phyloP scores from a whole-genome alignment of 1,140 invertebrate species.

The Ladona fulva region DNA sequence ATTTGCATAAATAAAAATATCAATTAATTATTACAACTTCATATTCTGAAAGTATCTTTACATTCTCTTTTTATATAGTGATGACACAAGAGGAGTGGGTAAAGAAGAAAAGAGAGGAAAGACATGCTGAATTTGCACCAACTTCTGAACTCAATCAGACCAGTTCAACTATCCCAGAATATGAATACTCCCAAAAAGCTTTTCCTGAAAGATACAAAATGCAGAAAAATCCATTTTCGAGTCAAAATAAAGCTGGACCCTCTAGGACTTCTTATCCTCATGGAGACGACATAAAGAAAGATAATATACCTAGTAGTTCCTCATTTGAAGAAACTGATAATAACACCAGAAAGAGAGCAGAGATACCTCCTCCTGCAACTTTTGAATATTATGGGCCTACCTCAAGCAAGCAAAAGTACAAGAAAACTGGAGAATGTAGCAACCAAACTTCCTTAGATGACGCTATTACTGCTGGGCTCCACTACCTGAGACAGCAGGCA shows the following conservation, averaged over 20 bases:
- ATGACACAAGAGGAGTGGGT: conserved; percentile 31
- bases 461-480: conserved; percentile 56
- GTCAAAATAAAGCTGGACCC: background rate
- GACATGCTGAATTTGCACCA: conserved; percentile 32
- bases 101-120: conserved; percentile 28
- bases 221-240: background rate
- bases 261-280: background rate
- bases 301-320: background rate
- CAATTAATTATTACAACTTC: background rate
- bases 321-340: background rate
- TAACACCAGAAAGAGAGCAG: conserved; percentile 31
- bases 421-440: background rate
- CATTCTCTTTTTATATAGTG: conserved; percentile 17
- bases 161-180: too few species aligned
- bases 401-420: conserved; percentile 18
- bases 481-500: conserved; percentile 51
- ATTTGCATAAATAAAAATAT: too few species aligned
- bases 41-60: background rate
- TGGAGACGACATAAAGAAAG: background rate
- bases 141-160: conserved; percentile 21
- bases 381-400: conserved; percentile 52
- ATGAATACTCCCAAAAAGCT: too few species aligned
- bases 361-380: conserved; percentile 53
- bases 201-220: background rate
- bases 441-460: conserved; percentile 34